These are phyloP conservation scores for Anastrepha ludens DNA, from an alignment of 1,140 invertebrate species.

Conservation along the genomic window DNA sequence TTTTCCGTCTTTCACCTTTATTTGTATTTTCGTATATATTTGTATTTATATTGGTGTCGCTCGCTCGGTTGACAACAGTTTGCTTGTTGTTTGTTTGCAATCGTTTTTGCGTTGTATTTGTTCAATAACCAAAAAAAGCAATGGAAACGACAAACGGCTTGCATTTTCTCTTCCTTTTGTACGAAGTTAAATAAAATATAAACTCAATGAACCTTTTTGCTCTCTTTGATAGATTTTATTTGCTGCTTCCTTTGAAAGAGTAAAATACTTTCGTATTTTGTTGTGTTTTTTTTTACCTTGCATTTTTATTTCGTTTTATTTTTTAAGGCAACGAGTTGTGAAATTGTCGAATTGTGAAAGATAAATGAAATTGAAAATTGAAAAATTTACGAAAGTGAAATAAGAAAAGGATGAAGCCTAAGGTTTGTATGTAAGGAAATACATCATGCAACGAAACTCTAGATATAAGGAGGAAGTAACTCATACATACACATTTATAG, in stretches of 20 bases:
- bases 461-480: too few relatives aligned
- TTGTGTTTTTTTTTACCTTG: slow-evolving; percentile 4
- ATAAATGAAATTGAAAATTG: slow-evolving; percentile 51
- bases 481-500: too few relatives aligned
- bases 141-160: not conserved
- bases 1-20: slow-evolving; percentile 5
- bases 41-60: slow-evolving; percentile 35
- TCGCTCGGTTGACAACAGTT: not conserved
- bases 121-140: slow-evolving; percentile 22
- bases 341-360: slow-evolving; percentile 47
- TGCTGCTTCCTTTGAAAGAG: not conserved
- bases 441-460: too few relatives aligned
- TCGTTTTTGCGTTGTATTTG: slow-evolving; percentile 24
- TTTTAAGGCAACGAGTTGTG: slow-evolving; percentile 6
- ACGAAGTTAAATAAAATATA: not conserved
- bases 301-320: slow-evolving; percentile 25
- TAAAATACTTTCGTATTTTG: not conserved
- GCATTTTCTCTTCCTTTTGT: not conserved
- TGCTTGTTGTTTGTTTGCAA: slow-evolving; percentile 14
- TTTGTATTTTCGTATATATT: not conserved
- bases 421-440: too few relatives aligned
- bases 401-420: not conserved
- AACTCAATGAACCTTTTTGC: not conserved
- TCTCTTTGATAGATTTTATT: not conserved
- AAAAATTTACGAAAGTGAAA: slow-evolving; percentile 9